A percentile compares a stretch with the other conserved stretches of the same genome.
Conservation (phyloP, 2,113 vertebrate species). For the Fregetta grallaria region DNA sequence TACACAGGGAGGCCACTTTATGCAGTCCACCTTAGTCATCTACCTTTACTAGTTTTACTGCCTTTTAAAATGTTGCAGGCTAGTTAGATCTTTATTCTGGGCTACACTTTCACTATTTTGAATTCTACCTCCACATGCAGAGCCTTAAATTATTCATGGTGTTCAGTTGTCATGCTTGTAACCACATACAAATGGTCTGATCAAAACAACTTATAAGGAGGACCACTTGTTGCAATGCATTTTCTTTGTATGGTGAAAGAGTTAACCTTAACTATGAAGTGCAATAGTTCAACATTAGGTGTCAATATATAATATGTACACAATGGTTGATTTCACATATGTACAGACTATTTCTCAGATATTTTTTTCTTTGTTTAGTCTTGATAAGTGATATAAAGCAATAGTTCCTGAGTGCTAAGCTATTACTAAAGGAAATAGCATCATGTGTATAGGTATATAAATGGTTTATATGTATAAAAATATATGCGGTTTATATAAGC, state of each 20-base stretch:
- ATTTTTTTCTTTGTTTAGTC: background rate
- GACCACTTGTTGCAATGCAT: background rate
- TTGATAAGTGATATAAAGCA: background rate
- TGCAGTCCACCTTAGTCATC: background rate
- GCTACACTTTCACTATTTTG: background rate
- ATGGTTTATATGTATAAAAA: background rate
- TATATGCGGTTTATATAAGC: background rate
- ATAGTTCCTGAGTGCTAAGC: background rate
- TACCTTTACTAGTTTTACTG: background rate
- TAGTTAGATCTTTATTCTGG: background rate
- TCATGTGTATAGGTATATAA: background rate
- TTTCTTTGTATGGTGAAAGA: background rate
- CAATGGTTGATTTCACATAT: background rate
- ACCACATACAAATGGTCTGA: background rate
- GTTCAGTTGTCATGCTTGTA: background rate
- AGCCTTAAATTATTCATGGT: background rate
- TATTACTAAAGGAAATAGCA: background rate
- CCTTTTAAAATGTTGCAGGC: background rate
- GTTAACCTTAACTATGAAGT: background rate
- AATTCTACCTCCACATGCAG: background rate
- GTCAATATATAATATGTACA: background rate
- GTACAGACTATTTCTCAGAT: background rate
- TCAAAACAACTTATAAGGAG: background rate
- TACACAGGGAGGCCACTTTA: background rate
- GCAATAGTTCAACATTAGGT: background rate